A percentile compares a stretch with the other conserved stretches of the same genome.
Evolutionary conservation across 2,888 invertebrate genomes (phyloP).

Genomic region (Polydrusus tereticollis): DNA sequence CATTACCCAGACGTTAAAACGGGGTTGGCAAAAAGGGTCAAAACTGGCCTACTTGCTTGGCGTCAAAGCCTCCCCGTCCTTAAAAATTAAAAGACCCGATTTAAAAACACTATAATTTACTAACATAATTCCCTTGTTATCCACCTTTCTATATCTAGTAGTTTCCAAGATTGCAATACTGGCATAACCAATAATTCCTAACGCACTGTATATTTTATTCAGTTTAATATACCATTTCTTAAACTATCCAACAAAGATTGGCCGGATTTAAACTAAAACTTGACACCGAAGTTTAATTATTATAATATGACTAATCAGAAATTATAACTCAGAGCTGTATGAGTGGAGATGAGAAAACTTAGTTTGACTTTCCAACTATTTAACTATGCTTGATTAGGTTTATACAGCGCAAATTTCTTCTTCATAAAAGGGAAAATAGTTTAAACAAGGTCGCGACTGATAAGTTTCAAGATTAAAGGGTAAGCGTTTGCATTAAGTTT

Average conservation of each 20-base stretch:
- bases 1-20: no score
- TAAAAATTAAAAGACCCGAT: no score
- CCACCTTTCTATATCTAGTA: no score
- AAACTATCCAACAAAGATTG: not conserved
- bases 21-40: no score
- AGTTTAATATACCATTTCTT: not conserved
- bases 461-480: constrained; percentile 7
- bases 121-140: no score
- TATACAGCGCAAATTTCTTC: constrained; percentile 36
- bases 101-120: no score
- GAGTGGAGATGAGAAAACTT: constrained; percentile 35
- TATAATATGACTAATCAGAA: constrained; percentile 32
- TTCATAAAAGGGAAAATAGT: constrained; percentile 28
- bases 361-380: constrained; percentile 34
- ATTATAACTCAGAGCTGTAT: constrained; percentile 36
- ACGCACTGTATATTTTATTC: no score
- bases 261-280: not conserved
- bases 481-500: not conserved
- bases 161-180: no score
- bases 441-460: constrained; percentile 20
- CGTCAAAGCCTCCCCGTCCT: no score
- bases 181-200: no score
- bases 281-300: constrained; percentile 29
- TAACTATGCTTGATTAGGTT: constrained; percentile 39
- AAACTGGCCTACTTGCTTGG: no score